Base-by-base conservation (phyloP, 2,113 vertebrate species). In the Zosterops japonicus region DNA sequence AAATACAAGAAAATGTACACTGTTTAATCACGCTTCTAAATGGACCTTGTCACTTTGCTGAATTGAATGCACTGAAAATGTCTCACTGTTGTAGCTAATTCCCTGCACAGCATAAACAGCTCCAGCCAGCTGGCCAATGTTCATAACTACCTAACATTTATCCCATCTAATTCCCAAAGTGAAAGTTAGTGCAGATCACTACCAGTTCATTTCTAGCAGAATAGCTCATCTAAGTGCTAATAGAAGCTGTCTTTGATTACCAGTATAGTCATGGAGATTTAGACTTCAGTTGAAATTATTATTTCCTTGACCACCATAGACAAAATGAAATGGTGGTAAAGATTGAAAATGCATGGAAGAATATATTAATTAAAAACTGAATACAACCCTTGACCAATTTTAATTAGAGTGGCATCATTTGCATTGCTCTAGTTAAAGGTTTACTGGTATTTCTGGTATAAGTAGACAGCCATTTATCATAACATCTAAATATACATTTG, bases 331-430 rank as follows among this genome's bases (percentile, higher is more conserved):
- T 80, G 31, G 41, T 95, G 82, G 31, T 67, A 81, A 50, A 94
- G 52, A 86, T 31, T 90, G 61, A 79, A 91, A 97, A 96, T 56
- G 53, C 53, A 61, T 53, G 79, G 65, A 83, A 91, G 78, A 93
- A 83, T 52, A 69, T 68, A 92, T 94, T 97, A 44, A 95, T 95
- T 96, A 94, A 96, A 91, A 96, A 47, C 33, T 74, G 50, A 95
- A 92, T 95, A 65, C 70, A 78, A 21, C 50, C 65, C 24, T 91
- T 76, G 46, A 53, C 28, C 16, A 35, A 52, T 95, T 95, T 85
- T 95, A 96, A 90, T 96, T 94, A 92, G 46, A 83, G 25, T 41
- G 55, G 29, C 44, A 93, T 83, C n/a, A 93, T 93, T 94, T 89
- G 41, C 53, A 90, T 61, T 87, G 52, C 20, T 89, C 13, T 41